Evolutionary conservation across 1,140 invertebrate genomes (phyloP).

Genomic region (Oncopodura yosiiana): DNA sequence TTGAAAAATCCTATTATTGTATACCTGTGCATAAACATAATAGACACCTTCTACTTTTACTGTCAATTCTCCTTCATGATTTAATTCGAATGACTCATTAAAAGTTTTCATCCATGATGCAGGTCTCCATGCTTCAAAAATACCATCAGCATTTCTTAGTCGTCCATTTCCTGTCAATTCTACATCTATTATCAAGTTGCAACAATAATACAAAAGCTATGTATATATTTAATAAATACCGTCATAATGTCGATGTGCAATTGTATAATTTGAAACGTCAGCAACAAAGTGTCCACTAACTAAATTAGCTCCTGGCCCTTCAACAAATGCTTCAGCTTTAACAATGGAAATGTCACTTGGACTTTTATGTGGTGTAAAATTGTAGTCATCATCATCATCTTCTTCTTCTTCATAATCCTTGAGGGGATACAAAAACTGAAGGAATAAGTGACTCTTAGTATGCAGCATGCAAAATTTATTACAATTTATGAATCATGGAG

Average conservation of each 20-base stretch:
- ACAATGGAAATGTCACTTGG: conserved; percentile 28
- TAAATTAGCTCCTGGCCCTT: conserved; percentile 23
- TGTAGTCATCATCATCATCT: not conserved
- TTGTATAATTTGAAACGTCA: conserved; percentile 28
- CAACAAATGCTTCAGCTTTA: conserved; percentile 33
- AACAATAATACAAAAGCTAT: too few relatives aligned
- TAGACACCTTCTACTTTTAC: conserved; percentile 52
- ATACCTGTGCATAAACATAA: conserved; percentile 54
- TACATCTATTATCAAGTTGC: too few relatives aligned
- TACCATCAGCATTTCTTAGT: conserved; percentile 42
- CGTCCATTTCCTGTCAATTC: conserved; percentile 47
- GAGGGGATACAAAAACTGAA: too few relatives aligned
- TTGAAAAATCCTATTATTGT: not conserved
- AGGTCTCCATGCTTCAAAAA: conserved; percentile 45
- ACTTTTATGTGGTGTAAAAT: too few relatives aligned
- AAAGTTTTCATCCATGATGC: conserved; percentile 42
- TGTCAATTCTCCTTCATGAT: conserved; percentile 44
- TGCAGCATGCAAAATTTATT: too few relatives aligned
- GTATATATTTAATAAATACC: too few relatives aligned
- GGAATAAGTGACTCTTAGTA: too few relatives aligned
- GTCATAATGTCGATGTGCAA: conserved; percentile 30
- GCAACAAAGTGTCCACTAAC: conserved; percentile 27
- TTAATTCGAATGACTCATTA: conserved; percentile 37
- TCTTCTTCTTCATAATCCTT: conserved; percentile 14
- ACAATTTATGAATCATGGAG: too few relatives aligned